Evolutionary conservation across 1,140 invertebrate species (phyloP).

Genomic region (Drosophila sp.): DNA sequence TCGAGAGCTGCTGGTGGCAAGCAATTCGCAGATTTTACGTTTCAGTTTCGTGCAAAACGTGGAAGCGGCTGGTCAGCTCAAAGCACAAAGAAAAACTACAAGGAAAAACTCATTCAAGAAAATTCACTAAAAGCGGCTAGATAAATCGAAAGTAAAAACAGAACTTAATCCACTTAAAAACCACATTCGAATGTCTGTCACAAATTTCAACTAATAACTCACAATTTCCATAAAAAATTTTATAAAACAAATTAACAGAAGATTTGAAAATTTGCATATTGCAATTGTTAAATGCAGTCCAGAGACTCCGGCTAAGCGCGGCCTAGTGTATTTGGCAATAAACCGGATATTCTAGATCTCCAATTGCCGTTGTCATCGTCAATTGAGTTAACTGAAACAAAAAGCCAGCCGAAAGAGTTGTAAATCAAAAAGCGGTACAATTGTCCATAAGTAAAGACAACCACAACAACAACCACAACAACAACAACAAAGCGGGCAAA

Average conservation of each 20-base stretch:
- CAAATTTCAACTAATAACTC: slow-evolving; percentile 42
- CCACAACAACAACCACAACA: slow-evolving; percentile 20
- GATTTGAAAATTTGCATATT: slow-evolving; percentile 46
- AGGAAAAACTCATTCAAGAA: slow-evolving; percentile 38
- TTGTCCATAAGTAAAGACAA: slow-evolving; percentile 23
- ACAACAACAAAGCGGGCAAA: slow-evolving; percentile 24
- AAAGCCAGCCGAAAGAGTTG: slow-evolving; percentile 43
- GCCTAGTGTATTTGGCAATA: slow-evolving; percentile 34
- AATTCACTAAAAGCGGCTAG: slow-evolving; percentile 28
- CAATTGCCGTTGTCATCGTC: slow-evolving; percentile 25
- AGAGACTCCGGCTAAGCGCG: slow-evolving; percentile 17
- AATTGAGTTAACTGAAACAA: slow-evolving; percentile 39
- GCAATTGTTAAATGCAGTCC: slow-evolving; percentile 42
- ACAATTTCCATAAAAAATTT: slow-evolving; percentile 16
- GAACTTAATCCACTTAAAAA: neutral
- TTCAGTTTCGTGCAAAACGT: slow-evolving; percentile 83
- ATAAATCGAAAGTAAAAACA: slow-evolving; percentile 42
- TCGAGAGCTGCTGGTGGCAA: slow-evolving; percentile 45
- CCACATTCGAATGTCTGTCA: slow-evolving; percentile 33
- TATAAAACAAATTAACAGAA: neutral
- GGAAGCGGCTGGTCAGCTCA: slow-evolving; percentile 71
- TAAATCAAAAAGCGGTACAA: slow-evolving; percentile 55
- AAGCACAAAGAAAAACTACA: slow-evolving; percentile 38
- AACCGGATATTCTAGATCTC: slow-evolving; percentile 81
- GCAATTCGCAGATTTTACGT: slow-evolving; percentile 72